Evolutionary conservation across 2,888 invertebrate genomes (phyloP).

Genomic region (Limenitis camilla): DNA sequence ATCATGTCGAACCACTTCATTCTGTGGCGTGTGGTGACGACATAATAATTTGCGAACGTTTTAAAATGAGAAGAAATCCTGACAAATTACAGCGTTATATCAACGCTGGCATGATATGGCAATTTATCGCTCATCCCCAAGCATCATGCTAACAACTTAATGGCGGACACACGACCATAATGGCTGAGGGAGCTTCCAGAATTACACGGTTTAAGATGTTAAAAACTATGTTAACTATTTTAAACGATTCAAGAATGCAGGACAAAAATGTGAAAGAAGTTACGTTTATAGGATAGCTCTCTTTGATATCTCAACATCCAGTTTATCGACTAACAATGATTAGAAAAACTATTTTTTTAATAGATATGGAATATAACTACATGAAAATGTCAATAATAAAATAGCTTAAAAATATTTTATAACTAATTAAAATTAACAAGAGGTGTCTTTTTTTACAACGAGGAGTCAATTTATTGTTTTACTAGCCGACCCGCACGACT

Average conservation of each 20-base stretch:
- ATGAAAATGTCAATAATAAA: too few species aligned
- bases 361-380: too few species aligned
- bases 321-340: too few species aligned
- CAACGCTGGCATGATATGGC: constrained; percentile 21
- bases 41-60: constrained; percentile 14
- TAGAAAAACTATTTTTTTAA: too few species aligned
- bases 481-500: too few species aligned
- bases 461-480: too few species aligned
- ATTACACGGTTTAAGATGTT: not conserved
- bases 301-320: too few species aligned
- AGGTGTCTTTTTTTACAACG: too few species aligned
- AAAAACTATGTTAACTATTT: not conserved
- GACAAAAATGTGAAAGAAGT: too few species aligned
- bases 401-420: too few species aligned
- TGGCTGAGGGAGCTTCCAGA: constrained; percentile 12
- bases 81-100: constrained; percentile 14
- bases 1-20: not conserved
- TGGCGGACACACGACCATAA: constrained; percentile 51
- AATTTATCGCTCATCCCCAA: constrained; percentile 32
- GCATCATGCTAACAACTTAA: constrained; percentile 45
- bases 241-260: not conserved
- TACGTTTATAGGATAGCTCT: too few species aligned
- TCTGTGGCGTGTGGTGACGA: constrained; percentile 3
- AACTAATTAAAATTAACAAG: not conserved
- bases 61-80: constrained; percentile 7